phyloP scores from a whole-genome alignment of 2,888 invertebrate genomes.

The Strigamia transsilvanica region DNA sequence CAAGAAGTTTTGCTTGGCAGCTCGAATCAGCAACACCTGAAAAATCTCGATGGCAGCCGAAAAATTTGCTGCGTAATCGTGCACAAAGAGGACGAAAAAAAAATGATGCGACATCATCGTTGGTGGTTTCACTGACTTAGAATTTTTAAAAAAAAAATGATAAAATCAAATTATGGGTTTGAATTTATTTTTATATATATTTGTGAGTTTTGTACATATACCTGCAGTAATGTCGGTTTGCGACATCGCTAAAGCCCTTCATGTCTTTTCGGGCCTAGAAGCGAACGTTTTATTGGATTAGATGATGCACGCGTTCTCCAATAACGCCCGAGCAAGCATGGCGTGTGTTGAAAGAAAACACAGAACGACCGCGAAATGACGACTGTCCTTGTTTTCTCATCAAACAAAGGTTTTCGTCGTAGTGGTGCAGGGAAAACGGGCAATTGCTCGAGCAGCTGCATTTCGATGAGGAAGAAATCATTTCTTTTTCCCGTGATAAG shows the following conservation, averaged over 20 bases:
- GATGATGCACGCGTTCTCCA: neutral
- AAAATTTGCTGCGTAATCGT: no score
- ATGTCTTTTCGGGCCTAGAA: neutral
- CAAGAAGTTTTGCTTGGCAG: no score
- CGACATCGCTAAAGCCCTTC: neutral
- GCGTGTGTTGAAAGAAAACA: constrained; percentile 20
- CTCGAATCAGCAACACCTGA: no score
- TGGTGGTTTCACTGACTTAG: no score
- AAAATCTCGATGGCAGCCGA: no score
- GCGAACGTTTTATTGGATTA: constrained; percentile 20
- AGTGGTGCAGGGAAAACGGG: constrained; percentile 1
- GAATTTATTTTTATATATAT: no score
- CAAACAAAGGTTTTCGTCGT: constrained; percentile 3
- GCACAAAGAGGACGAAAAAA: no score
- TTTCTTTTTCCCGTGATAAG: constrained; percentile 6
- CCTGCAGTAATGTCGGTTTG: neutral
- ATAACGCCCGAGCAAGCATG: constrained; percentile 14
- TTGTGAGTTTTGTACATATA: no score
- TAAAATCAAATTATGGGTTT: no score
- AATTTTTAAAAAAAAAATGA: no score
- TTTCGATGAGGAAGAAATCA: constrained; percentile 12
- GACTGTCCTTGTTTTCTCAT: constrained; percentile 20
- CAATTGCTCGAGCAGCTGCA: constrained; percentile 13
- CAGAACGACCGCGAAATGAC: constrained; percentile 5
- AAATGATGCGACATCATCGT: no score